These are phyloP conservation scores for Drosophila heteroneura DNA, from an alignment of 2,888 invertebrate species.

Conservation along the genomic window DNA sequence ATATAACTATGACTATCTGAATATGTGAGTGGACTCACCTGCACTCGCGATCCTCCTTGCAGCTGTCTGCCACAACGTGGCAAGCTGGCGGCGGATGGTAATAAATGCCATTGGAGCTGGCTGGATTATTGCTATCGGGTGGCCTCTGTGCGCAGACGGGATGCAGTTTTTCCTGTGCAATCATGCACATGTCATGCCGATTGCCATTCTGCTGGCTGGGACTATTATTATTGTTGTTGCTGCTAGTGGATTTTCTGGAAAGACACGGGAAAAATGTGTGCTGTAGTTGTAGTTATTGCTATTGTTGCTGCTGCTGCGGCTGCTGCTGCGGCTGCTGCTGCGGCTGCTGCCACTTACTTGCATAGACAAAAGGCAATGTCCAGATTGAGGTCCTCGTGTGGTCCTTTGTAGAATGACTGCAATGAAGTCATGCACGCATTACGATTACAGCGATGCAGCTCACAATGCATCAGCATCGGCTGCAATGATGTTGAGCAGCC, in stretches of 20 bases:
- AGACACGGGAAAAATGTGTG: conserved; percentile 22
- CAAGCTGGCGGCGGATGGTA: conserved; percentile 92
- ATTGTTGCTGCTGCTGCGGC: neutral
- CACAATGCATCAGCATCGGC: conserved; percentile 94
- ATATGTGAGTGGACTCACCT: conserved; percentile 87
- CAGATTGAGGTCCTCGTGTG: conserved; percentile 92
- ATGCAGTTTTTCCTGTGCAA: conserved; percentile 95
- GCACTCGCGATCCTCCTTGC: conserved; percentile 93
- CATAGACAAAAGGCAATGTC: conserved; percentile 97
- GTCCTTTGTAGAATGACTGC: conserved; percentile 93
- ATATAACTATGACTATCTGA: conserved; percentile 24
- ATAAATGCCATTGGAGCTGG: conserved; percentile 86
- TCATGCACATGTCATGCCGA: conserved; percentile 94
- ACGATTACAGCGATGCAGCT: conserved; percentile 91
- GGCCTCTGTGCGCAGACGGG: conserved; percentile 94
- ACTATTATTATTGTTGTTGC: conserved; percentile 34
- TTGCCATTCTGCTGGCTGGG: conserved; percentile 84
- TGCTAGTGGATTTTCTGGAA: conserved; percentile 90
- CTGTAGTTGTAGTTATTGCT: conserved; percentile 24
- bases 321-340: too few relatives aligned
- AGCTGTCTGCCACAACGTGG: conserved; percentile 92
- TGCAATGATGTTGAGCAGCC: conserved; percentile 92
- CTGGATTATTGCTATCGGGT: conserved; percentile 87
- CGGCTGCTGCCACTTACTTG: conserved; percentile 89
- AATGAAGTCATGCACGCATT: conserved; percentile 95